Evolutionary conservation across 2,888 invertebrate species (phyloP).

Genomic region (Vesta saturnalis): DNA sequence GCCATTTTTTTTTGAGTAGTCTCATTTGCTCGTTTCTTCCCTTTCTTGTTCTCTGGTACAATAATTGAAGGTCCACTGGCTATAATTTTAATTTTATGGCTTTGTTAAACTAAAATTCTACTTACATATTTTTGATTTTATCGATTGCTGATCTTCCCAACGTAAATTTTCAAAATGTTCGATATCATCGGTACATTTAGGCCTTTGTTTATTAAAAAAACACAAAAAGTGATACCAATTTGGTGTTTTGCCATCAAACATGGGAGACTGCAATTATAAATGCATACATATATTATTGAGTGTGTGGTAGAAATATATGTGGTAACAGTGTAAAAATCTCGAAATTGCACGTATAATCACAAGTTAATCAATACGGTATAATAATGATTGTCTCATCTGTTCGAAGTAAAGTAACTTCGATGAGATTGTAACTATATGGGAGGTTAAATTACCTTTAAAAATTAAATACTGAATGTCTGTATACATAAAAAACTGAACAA

Average conservation of each 20-base stretch:
- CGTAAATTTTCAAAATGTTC: constrained; percentile 81
- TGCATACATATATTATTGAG: too few relatives aligned
- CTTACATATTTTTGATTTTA: constrained; percentile 75
- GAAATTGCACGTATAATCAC: too few relatives aligned
- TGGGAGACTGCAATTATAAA: constrained; percentile 81
- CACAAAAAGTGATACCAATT: constrained; percentile 91
- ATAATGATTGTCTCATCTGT: too few relatives aligned
- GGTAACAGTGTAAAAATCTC: too few relatives aligned
- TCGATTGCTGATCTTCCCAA: constrained; percentile 84
- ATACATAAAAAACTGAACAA: too few relatives aligned
- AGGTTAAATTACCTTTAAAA: too few relatives aligned
- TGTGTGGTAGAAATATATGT: too few relatives aligned
- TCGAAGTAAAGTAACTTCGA: too few relatives aligned
- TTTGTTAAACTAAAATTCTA: too few relatives aligned
- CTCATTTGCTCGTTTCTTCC: constrained; percentile 59
- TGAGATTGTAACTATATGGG: too few relatives aligned
- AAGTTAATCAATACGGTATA: too few relatives aligned
- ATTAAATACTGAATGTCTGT: too few relatives aligned
- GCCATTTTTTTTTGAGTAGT: constrained; percentile 56
- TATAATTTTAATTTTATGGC: constrained; percentile 10
- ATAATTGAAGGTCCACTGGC: constrained; percentile 60
- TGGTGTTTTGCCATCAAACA: constrained; percentile 86
- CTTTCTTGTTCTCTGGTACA: constrained; percentile 62
- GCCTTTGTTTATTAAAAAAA: constrained; percentile 85
- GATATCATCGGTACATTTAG: constrained; percentile 79